Conservation (phyloP, 35 echinoderm and acorn worm species). For the Apostichopus japonicus region DNA sequence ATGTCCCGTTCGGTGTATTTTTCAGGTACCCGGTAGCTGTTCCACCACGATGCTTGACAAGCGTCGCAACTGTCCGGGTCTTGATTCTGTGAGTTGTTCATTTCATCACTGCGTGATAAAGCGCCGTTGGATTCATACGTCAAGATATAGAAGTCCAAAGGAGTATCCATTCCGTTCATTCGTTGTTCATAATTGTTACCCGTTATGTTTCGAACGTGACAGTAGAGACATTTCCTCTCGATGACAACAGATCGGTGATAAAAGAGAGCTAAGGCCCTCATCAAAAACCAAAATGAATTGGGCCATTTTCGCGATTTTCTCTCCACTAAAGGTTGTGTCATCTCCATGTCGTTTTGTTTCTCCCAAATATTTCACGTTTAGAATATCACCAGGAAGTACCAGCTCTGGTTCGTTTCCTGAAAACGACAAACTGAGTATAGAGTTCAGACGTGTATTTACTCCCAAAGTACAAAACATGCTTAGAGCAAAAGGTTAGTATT, state of each 20-base stretch:
- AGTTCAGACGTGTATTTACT: no score
- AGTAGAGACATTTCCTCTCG: not conserved
- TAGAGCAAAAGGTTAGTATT: no score
- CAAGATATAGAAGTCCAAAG: not conserved
- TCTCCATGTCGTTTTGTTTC: not conserved
- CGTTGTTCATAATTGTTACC: not conserved
- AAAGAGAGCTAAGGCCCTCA: not conserved
- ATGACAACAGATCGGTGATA: not conserved
- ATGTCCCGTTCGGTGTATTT: not conserved
- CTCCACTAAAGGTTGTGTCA: not conserved
- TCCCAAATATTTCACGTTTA: no score
- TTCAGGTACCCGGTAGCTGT: not conserved
- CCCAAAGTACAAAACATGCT: no score
- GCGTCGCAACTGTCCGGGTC: not conserved
- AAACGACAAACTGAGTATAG: no score
- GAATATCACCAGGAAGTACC: no score
- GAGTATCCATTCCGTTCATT: not conserved
- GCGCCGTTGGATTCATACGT: not conserved
- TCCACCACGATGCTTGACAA: not conserved
- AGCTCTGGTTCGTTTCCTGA: no score
- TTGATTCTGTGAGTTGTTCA: not conserved
- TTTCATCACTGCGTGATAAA: not conserved
- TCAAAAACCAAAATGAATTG: not conserved
- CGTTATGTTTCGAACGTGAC: not conserved
- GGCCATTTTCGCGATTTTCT: not conserved